phyloP scores from a whole-genome alignment of 2,888 invertebrate genomes.

The Neocrepidodera transversa region DNA sequence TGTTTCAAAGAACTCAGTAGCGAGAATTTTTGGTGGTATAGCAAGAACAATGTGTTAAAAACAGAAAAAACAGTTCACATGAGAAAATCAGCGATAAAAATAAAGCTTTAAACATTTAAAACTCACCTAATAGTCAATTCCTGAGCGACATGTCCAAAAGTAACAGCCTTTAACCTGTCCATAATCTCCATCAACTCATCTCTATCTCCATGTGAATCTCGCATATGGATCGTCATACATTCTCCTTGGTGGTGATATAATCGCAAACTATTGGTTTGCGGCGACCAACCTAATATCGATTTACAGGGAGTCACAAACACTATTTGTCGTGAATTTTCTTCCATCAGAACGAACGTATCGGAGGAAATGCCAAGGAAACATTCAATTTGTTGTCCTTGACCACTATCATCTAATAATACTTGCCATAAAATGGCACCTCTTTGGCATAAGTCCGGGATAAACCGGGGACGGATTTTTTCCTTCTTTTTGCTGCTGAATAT shows the following conservation, averaged over 20 bases:
- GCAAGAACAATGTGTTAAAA: too few relatives aligned
- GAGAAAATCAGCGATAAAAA: too few relatives aligned
- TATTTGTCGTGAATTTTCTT: conserved; percentile 81
- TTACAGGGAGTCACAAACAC: conserved; percentile 86
- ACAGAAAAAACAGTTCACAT: too few relatives aligned
- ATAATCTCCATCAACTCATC: conserved; percentile 79
- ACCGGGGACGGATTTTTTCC: conserved; percentile 75
- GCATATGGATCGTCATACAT: conserved; percentile 82
- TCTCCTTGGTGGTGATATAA: conserved; percentile 95
- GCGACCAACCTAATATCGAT: conserved; percentile 74
- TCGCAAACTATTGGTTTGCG: conserved; percentile 70
- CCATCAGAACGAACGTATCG: conserved; percentile 87
- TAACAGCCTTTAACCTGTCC: conserved; percentile 80
- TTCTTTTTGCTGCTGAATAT: conserved; percentile 76
- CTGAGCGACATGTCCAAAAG: conserved; percentile 76
- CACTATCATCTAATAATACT: conserved; percentile 76
- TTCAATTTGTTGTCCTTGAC: conserved; percentile 63
- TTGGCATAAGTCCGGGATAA: conserved; percentile 75
- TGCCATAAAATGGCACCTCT: conserved; percentile 86
- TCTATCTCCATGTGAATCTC: conserved; percentile 72
- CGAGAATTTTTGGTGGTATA: too few relatives aligned
- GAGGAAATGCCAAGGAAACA: conserved; percentile 73
- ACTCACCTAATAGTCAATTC: conserved; percentile 75
- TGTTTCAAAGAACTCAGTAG: too few relatives aligned
- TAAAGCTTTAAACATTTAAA: too few relatives aligned